Evolutionary conservation across 2,888 invertebrate genomes (phyloP).

Genomic region (Lycia hirtaria): DNA sequence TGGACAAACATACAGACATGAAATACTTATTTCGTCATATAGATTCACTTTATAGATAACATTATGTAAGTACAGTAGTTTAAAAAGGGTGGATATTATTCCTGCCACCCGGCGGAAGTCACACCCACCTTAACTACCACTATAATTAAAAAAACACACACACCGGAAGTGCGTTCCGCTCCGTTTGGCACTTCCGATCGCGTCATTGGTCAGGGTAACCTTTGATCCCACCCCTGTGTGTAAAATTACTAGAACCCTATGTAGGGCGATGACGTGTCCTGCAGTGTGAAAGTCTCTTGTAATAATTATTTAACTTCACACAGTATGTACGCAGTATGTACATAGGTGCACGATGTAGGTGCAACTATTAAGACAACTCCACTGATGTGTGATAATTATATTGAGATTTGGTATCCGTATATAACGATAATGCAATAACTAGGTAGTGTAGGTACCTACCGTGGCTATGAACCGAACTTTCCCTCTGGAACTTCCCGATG

Average conservation of each 20-base stretch:
- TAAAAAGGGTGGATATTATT: too few species aligned
- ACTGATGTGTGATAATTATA: too few species aligned
- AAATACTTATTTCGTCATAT: too few species aligned
- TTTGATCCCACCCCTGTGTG: conserved; percentile 74
- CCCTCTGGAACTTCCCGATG: too few species aligned
- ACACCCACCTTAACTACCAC: conserved; percentile 47
- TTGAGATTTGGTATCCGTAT: too few species aligned
- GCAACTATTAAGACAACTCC: neutral
- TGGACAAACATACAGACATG: too few species aligned
- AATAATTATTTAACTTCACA: neutral
- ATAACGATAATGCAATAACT: too few species aligned
- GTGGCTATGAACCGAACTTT: too few species aligned
- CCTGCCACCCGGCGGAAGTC: conserved; percentile 71
- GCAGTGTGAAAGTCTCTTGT: neutral
- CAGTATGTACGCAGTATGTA: neutral
- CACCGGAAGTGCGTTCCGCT: conserved; percentile 71
- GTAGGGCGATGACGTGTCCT: conserved; percentile 31
- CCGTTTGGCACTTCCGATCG: conserved; percentile 66
- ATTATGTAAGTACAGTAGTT: too few species aligned
- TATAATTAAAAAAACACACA: conserved; percentile 66
- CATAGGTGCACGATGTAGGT: neutral
- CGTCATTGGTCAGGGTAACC: conserved; percentile 74
- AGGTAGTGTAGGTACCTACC: too few species aligned
- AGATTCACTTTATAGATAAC: too few species aligned
- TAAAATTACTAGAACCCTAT: conserved; percentile 39